A percentile compares a stretch with the other conserved stretches of the same genome.
phyloP scores from a whole-genome alignment of 2,888 invertebrate species.

The Cryptosula pallasiana region DNA sequence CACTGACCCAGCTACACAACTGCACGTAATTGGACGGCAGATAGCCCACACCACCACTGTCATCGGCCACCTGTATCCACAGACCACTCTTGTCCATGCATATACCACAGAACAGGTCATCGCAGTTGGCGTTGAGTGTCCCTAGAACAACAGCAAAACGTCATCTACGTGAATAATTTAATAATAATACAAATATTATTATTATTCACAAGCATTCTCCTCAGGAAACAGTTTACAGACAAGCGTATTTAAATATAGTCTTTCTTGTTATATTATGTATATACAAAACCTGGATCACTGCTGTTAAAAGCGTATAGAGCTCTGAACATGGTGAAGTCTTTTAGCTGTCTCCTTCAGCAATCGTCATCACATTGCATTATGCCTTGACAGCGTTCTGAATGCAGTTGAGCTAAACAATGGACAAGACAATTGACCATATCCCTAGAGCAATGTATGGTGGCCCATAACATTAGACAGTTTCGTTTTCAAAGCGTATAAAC shows the following conservation, averaged over 20 bases:
- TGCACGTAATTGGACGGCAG: not conserved
- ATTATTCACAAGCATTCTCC: not conserved
- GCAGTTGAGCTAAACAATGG: too few relatives aligned
- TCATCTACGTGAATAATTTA: not conserved
- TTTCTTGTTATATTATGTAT: too few relatives aligned
- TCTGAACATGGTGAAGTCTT: not conserved
- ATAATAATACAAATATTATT: not conserved
- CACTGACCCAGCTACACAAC: not conserved
- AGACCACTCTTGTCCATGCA: not conserved
- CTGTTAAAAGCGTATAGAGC: not conserved
- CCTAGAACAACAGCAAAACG: not conserved
- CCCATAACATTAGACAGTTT: too few relatives aligned
- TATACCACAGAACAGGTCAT: constrained; percentile 15
- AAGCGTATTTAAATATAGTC: too few relatives aligned
- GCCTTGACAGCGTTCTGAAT: too few relatives aligned
- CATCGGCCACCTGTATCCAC: constrained; percentile 1
- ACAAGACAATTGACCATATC: too few relatives aligned
- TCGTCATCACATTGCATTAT: too few relatives aligned
- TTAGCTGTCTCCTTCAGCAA: too few relatives aligned
- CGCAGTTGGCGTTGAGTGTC: not conserved
- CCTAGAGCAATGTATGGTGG: too few relatives aligned
- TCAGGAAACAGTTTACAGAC: not conserved
- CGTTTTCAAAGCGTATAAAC: too few relatives aligned
- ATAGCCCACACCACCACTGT: not conserved
- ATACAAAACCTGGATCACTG: not conserved